Evolutionary conservation across 2,888 invertebrate genomes (phyloP), one percentile per base, ranked within the genome.

Genomic region (Amaurobius ferox): DNA sequence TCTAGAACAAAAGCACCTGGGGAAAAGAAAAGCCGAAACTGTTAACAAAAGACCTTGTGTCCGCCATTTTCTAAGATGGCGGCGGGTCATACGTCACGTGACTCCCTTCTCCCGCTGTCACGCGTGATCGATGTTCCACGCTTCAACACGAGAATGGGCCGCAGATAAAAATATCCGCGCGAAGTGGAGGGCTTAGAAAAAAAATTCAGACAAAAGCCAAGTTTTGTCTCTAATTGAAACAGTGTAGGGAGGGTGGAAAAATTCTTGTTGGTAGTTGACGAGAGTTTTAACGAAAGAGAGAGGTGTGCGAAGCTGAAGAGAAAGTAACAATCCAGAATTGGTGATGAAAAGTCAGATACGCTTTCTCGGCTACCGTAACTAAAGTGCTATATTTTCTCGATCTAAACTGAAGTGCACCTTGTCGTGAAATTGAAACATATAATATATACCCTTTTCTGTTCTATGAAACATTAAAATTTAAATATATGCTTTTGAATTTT

Each of bases 111-210:
- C 76, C 70, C 29, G 70, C 40, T 68, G 81, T 83, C 81, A 76
- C 44, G 71, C 7, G 76, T 83, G 81, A 83, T 83, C 76, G 81
- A 83, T 83, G 81, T 77, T 83, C 64, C 64, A 83, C 71, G 81
- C 81, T 83, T 76, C 81, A 83, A 83, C 81, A 83, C 81, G 81
- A 83, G 76, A 83, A 83, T 83, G 70, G 74, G 79, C 64, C 23
- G 76, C 62, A 39, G 81, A 83, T 76, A 83, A 71, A 83, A 83
- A 83, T 76, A 83, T 39, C 76, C 48, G 7, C n/a, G 19, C 68
- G 70, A 35, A 30, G 39, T 23, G 67, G 9, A 19, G 39, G 72
- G 26, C n/a, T 39, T 3, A 55, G 28, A 70, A 48, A 55, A 55
- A 55, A 23, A 55, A 35, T 62, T 16, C 48, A 72, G 72, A 72